These are phyloP conservation scores for Melanotaenia duboulayi DNA, from an alignment of 2,113 vertebrate species.

Conservation along the genomic window DNA sequence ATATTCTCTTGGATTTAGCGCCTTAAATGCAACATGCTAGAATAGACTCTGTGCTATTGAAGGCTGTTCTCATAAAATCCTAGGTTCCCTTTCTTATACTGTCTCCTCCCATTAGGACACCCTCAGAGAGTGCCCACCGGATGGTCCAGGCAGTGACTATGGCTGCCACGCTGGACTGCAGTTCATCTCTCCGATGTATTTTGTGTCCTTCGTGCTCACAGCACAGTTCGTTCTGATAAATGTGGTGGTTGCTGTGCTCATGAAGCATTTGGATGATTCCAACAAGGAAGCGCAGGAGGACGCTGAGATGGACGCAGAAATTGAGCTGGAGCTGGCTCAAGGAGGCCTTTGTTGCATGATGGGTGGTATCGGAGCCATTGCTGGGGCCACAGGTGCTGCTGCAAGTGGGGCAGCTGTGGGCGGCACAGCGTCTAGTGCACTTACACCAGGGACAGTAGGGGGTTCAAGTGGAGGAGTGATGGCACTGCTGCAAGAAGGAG, in stretches of 20 bases:
- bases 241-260: constrained; percentile 98
- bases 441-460: constrained; percentile 29
- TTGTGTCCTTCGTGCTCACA: constrained; percentile 98
- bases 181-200: constrained; percentile 95
- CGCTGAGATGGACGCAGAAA: constrained; percentile 97
- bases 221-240: constrained; percentile 99
- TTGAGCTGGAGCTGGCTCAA: constrained; percentile 94
- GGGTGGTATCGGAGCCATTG: constrained; percentile 75
- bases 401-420: constrained; percentile 20
- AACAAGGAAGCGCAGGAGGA: constrained; percentile 98
- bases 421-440: not conserved
- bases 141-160: constrained; percentile 82
- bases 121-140: constrained; percentile 89
- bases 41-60: too few relatives aligned
- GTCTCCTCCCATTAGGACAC: constrained; percentile 86
- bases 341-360: constrained; percentile 85
- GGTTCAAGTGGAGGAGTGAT: constrained; percentile 28
- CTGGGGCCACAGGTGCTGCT: constrained; percentile 47
- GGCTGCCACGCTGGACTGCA: constrained; percentile 91
- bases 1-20: too few relatives aligned
- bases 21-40: too few relatives aligned
- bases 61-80: too few relatives aligned
- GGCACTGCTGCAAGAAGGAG: constrained; percentile 23
- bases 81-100: not conserved
- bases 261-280: constrained; percentile 98